Conservation (phyloP, 2,888 invertebrate genomes). For the Cordylochernes scorpioides region DNA sequence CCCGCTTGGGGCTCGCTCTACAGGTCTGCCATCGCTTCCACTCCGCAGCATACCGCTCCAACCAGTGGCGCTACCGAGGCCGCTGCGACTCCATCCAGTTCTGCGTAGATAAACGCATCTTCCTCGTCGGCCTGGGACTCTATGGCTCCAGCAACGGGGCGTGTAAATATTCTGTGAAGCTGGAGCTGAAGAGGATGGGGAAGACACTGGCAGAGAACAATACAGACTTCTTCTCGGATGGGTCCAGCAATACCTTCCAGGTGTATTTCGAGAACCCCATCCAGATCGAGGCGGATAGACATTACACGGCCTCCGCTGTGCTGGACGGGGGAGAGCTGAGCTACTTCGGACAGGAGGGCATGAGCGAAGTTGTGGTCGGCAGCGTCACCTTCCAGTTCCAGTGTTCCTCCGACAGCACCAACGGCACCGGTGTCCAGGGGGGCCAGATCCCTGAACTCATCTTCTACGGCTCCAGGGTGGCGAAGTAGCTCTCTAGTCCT, state of each 20-base stretch:
- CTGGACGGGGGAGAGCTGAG: constrained; percentile 76
- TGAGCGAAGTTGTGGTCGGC: constrained; percentile 74
- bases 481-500: constrained; percentile 4
- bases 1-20: constrained; percentile 60
- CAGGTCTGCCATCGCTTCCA: constrained; percentile 87
- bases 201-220: constrained; percentile 62
- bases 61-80: constrained; percentile 89
- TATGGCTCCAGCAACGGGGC: constrained; percentile 89
- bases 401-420: constrained; percentile 86
- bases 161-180: constrained; percentile 76
- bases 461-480: constrained; percentile 45
- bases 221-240: constrained; percentile 82
- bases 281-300: constrained; percentile 63
- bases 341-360: constrained; percentile 88
- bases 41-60: constrained; percentile 81
- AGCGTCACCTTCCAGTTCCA: constrained; percentile 89
- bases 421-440: constrained; percentile 87
- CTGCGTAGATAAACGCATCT: constrained; percentile 77
- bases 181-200: constrained; percentile 68
- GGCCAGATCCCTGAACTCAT: constrained; percentile 91
- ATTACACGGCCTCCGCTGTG: constrained; percentile 83
- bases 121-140: constrained; percentile 77
- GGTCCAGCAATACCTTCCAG: constrained; percentile 81
- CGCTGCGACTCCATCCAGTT: constrained; percentile 90
- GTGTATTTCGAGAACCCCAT: constrained; percentile 49